These are phyloP conservation scores for Bambusicola thoracicus DNA, from an alignment of 2,113 vertebrate species.

Conservation along the genomic window DNA sequence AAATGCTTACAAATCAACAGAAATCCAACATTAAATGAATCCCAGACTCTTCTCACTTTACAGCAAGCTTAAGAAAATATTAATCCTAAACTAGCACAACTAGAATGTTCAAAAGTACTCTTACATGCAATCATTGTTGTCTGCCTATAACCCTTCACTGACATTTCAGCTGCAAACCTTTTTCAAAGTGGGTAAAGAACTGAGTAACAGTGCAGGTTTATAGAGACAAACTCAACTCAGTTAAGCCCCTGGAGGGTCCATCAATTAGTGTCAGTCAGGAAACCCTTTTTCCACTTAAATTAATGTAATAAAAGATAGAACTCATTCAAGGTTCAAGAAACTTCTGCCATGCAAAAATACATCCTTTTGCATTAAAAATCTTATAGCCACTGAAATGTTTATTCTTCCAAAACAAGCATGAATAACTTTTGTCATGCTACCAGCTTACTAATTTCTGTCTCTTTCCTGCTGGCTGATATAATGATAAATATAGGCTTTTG, in stretches of 20 bases:
- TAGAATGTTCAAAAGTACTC: not conserved
- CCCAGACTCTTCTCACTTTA: not conserved
- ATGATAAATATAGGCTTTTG: not conserved
- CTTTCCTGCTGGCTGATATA: not conserved
- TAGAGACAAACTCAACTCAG: constrained; percentile 57
- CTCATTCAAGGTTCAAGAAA: constrained; percentile 3
- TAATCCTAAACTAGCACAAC: not conserved
- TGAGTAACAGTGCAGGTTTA: constrained; percentile 50
- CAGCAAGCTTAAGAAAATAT: not conserved
- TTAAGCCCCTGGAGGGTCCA: constrained; percentile 61
- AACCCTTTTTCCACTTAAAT: constrained; percentile 49
- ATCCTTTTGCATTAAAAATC: not conserved
- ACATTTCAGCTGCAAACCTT: constrained; percentile 12
- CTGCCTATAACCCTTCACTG: constrained; percentile 22
- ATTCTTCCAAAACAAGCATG: not conserved
- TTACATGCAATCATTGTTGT: not conserved
- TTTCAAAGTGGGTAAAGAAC: constrained; percentile 19
- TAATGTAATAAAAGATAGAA: constrained; percentile 50
- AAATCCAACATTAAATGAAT: not conserved
- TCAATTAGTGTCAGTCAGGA: constrained; percentile 70
- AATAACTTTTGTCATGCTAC: not conserved
- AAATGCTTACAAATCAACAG: not conserved
- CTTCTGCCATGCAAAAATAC: not conserved
- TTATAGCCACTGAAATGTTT: not conserved
- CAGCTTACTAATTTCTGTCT: not conserved